Evolutionary conservation across 2,888 invertebrate genomes (phyloP), one percentile per base, ranked within the genome.

Genomic region (Diloba caeruleocephala): DNA sequence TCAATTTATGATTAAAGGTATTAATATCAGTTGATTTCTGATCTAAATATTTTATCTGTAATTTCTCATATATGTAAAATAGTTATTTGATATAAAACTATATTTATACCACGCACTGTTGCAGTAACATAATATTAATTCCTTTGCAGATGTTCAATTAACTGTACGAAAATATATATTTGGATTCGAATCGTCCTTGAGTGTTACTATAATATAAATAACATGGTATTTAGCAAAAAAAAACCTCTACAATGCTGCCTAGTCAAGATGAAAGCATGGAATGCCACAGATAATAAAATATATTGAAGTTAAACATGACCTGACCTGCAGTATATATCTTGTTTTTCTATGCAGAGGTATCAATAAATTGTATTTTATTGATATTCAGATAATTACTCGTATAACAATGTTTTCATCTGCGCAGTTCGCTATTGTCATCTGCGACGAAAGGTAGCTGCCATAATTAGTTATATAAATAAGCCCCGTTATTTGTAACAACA

Each of bases 181-280:
- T 38, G 12, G 34, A 39, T 33, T 29, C 17, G 17, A 17, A 17
- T 17, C 2, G 26, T 52, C 32, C 2, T 6, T 63, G 32, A 49
- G 34, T 61, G 56, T 65, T 68, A 63, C 58, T 58, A 69, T 59
- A 42, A 41, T 63, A 56, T 12, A 49, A 34, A 23, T 50, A 37
- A 49, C 48, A 28, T 54, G 42, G 43, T 46, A 39, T 34, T 43
- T 45, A 36, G 19, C 39, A 31, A 52, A 44, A 55, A 37, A 28
- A 50, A n/a, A n/a, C n/a, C 14, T 34, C 28, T 15, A 43, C 19
- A 45, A 34, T 38, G 38, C 12, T 39, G 45, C 55, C 62, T 48
- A 65, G 64, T 64, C 56, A 54, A 28, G 3, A 52, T 8, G 14
- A 28, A 17, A 13, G 3, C 15, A 36, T 14, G 33, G 12, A 13